A percentile compares a stretch with the other conserved stretches of the same genome.
Conservation (phyloP, 2,888 invertebrate species). For the Julus scandinavius region DNA sequence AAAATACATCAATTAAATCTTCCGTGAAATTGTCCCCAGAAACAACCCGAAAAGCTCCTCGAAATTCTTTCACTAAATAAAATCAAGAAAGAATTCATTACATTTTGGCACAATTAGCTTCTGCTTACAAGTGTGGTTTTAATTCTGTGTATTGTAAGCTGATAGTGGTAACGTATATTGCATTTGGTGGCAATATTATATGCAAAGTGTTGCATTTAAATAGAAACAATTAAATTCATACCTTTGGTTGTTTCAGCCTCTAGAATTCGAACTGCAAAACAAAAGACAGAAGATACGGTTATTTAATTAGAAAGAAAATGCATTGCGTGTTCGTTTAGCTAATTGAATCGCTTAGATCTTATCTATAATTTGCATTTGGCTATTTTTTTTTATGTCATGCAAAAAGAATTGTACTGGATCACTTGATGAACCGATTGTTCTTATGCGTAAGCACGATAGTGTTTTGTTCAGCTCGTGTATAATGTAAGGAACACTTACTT, state of each 20-base stretch:
- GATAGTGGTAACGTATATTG: background rate
- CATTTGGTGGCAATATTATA: too few relatives aligned
- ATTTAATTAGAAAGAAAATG: conserved; percentile 14
- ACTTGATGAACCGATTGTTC: conserved; percentile 13
- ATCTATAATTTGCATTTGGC: background rate
- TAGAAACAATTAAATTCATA: conserved; percentile 22
- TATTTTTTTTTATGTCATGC: background rate
- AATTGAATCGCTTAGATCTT: background rate
- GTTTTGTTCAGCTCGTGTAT: conserved; percentile 7
- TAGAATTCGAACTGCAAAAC: conserved; percentile 54
- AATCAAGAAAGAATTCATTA: conserved; percentile 51
- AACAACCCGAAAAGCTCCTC: conserved; percentile 80
- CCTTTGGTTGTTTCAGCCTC: conserved; percentile 54
- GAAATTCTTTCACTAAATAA: conserved; percentile 78
- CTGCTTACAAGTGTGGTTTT: background rate
- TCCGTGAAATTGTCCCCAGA: conserved; percentile 77
- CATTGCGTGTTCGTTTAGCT: conserved; percentile 5
- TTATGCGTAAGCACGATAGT: conserved; percentile 17
- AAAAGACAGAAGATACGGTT: background rate
- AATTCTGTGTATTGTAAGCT: background rate
- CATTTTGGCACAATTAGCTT: too few relatives aligned
- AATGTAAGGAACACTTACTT: background rate
- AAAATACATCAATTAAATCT: conserved; percentile 75
- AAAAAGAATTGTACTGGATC: background rate
- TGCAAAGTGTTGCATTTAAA: background rate